Evolutionary conservation across 2,888 invertebrate species (phyloP), one percentile per base, ranked within the genome.

Genomic region (Amphipoea lucens): DNA sequence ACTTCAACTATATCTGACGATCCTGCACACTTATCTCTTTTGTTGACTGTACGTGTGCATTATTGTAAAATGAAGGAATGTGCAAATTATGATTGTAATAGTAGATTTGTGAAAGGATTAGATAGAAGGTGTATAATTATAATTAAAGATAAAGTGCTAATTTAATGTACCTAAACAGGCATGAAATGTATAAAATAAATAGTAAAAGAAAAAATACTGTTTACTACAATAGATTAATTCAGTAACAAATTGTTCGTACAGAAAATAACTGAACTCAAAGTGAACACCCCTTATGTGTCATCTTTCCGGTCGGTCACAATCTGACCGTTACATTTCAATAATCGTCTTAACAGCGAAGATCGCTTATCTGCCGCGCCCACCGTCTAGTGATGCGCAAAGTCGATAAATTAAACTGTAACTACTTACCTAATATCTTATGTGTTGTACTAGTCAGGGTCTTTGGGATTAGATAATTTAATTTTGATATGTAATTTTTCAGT

Each of bases 251-350:
- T 45, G 0, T 42, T 20, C 1, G 42, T n/a, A 14, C 9, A 36
- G 5, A n/a, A 62, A 82, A 66, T 40, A 9, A 54, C 29, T 23
- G 6, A 65, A 12, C 20, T 45, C 63, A 71, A 67, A 75, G 66
- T 73, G 63, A 91, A 81, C 95, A 94, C 0, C 87, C 93, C 93
- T 91, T 96, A 93, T 78, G 76, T 79, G 63, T 81, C 88, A 91
- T 94, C 93, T 96, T 96, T 96, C 96, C 95, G 95, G 95, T 95
- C 95, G 96, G 95, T 94, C 96, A 96, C 96, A 97, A 96, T 96
- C 95, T 96, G 97, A 96, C 97, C 97, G 97, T 97, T 97, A 97
- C 96, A 97, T 94, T 97, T 97, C 97, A 97, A 97, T 97, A 97
- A 97, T 97, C 97, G 95, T 96, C 96, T 97, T 97, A 97, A 95